Evolutionary conservation across 2,113 vertebrate species (phyloP).

Genomic region (Oostethus manadensis): DNA sequence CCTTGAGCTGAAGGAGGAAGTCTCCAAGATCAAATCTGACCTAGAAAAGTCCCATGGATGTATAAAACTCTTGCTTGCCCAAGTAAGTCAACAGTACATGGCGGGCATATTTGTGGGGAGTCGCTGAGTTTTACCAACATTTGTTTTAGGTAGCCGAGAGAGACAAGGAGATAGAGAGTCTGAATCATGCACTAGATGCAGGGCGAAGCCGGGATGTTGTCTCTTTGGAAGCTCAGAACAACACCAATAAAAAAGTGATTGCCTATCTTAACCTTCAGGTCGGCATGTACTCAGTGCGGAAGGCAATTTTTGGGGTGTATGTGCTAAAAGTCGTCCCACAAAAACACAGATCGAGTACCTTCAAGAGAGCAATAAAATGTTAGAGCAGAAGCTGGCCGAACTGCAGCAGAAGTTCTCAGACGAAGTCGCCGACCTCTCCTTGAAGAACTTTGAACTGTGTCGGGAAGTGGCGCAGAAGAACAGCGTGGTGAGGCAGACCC

Average conservation of each 20-base stretch:
- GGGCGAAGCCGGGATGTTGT: slow-evolving; percentile 82
- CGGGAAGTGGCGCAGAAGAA: slow-evolving; percentile 91
- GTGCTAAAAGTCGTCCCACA: not conserved
- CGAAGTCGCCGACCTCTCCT: slow-evolving; percentile 84
- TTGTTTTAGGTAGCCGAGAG: slow-evolving; percentile 81
- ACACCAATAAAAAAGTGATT: slow-evolving; percentile 89
- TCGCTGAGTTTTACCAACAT: not conserved
- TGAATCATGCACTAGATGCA: slow-evolving; percentile 76
- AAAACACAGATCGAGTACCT: slow-evolving; percentile 86
- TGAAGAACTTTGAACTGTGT: slow-evolving; percentile 90
- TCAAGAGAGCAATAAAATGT: slow-evolving; percentile 82
- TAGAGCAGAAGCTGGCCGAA: slow-evolving; percentile 81
- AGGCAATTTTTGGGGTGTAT: not conserved
- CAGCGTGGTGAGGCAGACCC: slow-evolving; percentile 83
- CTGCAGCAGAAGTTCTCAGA: slow-evolving; percentile 79
- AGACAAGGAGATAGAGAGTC: slow-evolving; percentile 85
- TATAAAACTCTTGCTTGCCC: slow-evolving; percentile 77
- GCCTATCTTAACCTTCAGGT: slow-evolving; percentile 90
- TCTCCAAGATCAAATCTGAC: slow-evolving; percentile 79
- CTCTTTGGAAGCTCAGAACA: slow-evolving; percentile 82
- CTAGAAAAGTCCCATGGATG: slow-evolving; percentile 76
- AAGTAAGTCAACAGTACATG: slow-evolving; percentile 64
- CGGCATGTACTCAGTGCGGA: slow-evolving; percentile 14
- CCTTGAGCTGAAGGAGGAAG: slow-evolving; percentile 85
- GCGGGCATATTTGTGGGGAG: too few relatives aligned